phyloP scores from a whole-genome alignment of 2,888 invertebrate species.

The Incurvaria masculella region DNA sequence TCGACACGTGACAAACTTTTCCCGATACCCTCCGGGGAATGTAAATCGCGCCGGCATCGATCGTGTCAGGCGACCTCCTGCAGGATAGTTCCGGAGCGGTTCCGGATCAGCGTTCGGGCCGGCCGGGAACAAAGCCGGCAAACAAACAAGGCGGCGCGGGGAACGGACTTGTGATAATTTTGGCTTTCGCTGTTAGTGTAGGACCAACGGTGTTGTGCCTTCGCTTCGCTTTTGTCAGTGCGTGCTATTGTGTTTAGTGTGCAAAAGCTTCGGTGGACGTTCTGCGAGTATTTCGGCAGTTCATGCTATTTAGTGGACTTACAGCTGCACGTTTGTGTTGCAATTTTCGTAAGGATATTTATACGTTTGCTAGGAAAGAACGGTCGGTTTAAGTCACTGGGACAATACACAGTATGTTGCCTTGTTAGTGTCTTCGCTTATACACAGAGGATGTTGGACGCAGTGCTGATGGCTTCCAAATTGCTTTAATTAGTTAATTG shows the following conservation, averaged over 20 bases:
- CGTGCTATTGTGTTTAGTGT: no score
- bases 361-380: no score
- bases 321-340: no score
- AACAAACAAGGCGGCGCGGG: neutral
- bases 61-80: slow-evolving; percentile 30
- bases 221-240: slow-evolving; percentile 17
- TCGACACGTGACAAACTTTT: slow-evolving; percentile 50
- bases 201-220: slow-evolving; percentile 52
- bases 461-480: slow-evolving; percentile 20
- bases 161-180: neutral
- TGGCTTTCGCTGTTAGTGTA: slow-evolving; percentile 19
- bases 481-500: neutral
- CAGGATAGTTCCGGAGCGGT: neutral
- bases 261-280: neutral
- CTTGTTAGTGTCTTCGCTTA: slow-evolving; percentile 56
- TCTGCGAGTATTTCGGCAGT: neutral
- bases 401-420: slow-evolving; percentile 45
- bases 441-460: slow-evolving; percentile 44
- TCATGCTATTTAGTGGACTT: no score
- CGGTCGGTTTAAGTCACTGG: neutral
- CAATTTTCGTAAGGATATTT: no score
- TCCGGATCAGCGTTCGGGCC: neutral
- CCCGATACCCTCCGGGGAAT: slow-evolving; percentile 53
- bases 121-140: neutral
- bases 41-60: slow-evolving; percentile 55